Percentiles rank a stretch among this genome's conserved stretches.
phyloP scores from a whole-genome alignment of 1,140 invertebrate species.

The Babylonia areolata region DNA sequence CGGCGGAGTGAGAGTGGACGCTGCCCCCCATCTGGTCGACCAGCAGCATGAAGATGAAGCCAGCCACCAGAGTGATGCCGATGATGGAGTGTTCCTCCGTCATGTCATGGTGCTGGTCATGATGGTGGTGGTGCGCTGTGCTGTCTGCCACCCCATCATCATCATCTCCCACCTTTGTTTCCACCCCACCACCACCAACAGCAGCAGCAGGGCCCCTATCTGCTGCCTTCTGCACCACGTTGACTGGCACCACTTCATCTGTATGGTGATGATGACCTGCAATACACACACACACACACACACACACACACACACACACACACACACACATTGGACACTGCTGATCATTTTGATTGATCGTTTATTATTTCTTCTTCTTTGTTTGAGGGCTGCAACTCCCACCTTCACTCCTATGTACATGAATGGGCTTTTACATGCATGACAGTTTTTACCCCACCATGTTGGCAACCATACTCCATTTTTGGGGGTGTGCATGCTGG shows the following conservation, averaged over 20 bases:
- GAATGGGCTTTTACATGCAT: too few species aligned
- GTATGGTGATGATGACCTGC: conserved; percentile 1
- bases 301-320: too few species aligned
- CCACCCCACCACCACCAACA: neutral
- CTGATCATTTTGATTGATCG: too few species aligned
- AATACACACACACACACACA: neutral
- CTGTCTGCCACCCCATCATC: conserved; percentile 6
- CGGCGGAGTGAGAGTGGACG: conserved; percentile 54
- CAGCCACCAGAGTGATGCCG: conserved; percentile 86
- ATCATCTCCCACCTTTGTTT: neutral
- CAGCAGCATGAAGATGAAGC: conserved; percentile 98
- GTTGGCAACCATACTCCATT: too few species aligned
- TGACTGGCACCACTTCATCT: neutral
- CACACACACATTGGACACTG: too few species aligned
- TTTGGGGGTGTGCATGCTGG: too few species aligned
- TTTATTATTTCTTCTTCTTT: too few species aligned
- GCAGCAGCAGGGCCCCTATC: neutral
- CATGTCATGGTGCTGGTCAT: conserved; percentile 59
- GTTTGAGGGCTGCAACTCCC: too few species aligned
- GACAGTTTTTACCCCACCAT: too few species aligned
- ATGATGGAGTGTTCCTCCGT: conserved; percentile 77
- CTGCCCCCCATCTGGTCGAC: conserved; percentile 87
- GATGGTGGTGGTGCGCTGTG: conserved; percentile 8
- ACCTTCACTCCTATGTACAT: too few species aligned
- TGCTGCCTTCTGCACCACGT: conserved; percentile 22